Evolutionary conservation across 2,113 vertebrate genomes (phyloP), one percentile per base, ranked within the genome.

Genomic region (Sceloporus tristichus): DNA sequence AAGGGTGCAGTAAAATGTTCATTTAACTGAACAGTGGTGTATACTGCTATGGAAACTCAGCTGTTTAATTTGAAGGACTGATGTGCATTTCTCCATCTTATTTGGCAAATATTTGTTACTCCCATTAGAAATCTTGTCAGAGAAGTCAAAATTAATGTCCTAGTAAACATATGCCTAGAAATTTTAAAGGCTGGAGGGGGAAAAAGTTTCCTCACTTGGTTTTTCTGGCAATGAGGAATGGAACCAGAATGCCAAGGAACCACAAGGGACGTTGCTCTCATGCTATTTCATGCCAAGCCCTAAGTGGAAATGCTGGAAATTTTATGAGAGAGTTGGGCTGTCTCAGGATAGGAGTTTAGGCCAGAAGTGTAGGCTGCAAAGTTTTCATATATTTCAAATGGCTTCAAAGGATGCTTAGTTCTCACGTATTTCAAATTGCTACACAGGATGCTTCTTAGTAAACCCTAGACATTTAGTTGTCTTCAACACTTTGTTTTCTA

Each of bases 211-310:
- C 9, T 90, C 18, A 1, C 25, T 91, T 27, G 79, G 38, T 6
- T 89, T 85, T 80, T 91, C 84, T 88, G 85, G 65, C 89, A 88
- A 27, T 90, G 16, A 54, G 40, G 79, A 90, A 88, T 87, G 79
- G 87, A 88, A 88, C 53, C 90, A 79, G 90, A 94, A 94, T 93
- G 91, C 84, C 90, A 89, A 92, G 92, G 87, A 89, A 85, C 85
- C 90, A 92, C 25, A 0, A 88, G 88, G 90, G 92, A 94, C 6
- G 93, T 88, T 91, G 76, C 76, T 94, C 29, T 93, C 76, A 53
- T 81, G 76, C 85, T 91, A 77, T 42, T 93, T 90, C 88, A 94
- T 95, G 91, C 93, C 92, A 95, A 95, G 65, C n/a, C 42, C 78
- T 79, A 25, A 86, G 87, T 94, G 90, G 79, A 92, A 94, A 90